Percentiles rank a stretch among this genome's conserved stretches.
Conservation (phyloP, 2,888 invertebrate genomes). For the Buathra laborator region DNA sequence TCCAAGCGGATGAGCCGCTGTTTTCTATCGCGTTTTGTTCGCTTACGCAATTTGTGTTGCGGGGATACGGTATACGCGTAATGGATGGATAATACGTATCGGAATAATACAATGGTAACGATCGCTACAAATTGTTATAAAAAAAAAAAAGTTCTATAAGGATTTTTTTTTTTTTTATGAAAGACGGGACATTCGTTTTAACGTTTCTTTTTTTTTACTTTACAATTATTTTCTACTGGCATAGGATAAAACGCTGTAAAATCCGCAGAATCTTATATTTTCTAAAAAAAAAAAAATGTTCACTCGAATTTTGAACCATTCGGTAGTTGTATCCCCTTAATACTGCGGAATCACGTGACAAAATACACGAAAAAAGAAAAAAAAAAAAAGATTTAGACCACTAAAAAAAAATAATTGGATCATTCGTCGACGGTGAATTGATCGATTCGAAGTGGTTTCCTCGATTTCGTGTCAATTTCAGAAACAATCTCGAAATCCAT, state of each 20-base stretch:
- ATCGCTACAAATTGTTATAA: background rate
- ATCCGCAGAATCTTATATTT: too few relatives aligned
- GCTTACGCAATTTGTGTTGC: background rate
- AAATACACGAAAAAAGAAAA: background rate
- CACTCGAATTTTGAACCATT: too few relatives aligned
- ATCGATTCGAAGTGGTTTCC: background rate
- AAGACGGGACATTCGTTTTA: too few relatives aligned
- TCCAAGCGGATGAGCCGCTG: background rate
- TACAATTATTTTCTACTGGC: too few relatives aligned
- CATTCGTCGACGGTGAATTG: background rate
- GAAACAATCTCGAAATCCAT: too few relatives aligned
- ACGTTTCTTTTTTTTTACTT: too few relatives aligned
- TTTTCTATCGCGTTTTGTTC: conserved; percentile 2
- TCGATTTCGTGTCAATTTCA: too few relatives aligned
- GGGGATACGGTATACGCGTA: background rate
- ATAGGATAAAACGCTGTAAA: too few relatives aligned
- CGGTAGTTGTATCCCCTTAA: background rate
- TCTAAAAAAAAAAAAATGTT: background rate
- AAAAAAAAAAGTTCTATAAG: background rate
- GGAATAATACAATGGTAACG: background rate
- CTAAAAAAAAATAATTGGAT: conserved; percentile 11
- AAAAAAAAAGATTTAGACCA: background rate
- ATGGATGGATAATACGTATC: conserved; percentile 4
- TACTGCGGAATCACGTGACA: background rate
- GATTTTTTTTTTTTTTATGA: too few relatives aligned